Base-by-base conservation (phyloP, 2,113 vertebrate genomes). In the Grallaria varia region DNA sequence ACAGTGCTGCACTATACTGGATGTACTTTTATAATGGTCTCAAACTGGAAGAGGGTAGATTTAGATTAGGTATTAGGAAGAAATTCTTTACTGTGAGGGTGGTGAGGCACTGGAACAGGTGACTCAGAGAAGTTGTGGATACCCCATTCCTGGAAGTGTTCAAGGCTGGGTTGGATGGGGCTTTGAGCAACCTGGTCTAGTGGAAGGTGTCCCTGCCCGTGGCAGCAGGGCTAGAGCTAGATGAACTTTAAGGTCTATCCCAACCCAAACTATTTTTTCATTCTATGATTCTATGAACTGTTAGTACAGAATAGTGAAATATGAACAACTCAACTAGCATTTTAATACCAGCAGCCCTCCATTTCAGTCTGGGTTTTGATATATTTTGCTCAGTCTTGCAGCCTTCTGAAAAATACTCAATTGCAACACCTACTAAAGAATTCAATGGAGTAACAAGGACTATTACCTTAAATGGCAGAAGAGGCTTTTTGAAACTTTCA, bases 1-100 rank as follows among this genome's bases (percentile, higher is more conserved):
- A 86, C 73, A 94, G 76, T 67, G 89, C 75, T 94, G 87, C 59
- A 77, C 76, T 93, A 66, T 80, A 33, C 68, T 82, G 80, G 73
- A 96, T 47, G 44, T 30, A 90, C 37, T 89, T 89, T 67, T 73
- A 56, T 37, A 77, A 30, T 21, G 3, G 28, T 53, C 24, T 53
- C 33, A 75, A 25, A 21, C 20, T 81, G 44, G 28, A 59, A 67
- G 8, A 82, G 17, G 14, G 53, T 50, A 52, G 37, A 22, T 76
- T 35, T 44, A 76, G 28, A 59, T 67, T 30, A n/a, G 19, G 16
- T 74, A 59, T 9, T 24, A 47, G 60, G 39, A 75, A 75, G 16
- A 39, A 89, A 30, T n/a, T 60, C 45, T 39, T 45, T 45, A 8
- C 23, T 53, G 19, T n/a, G 69, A 66, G 22, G 8, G 12, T 50